Evolutionary conservation across 2,113 vertebrate genomes (phyloP).

Genomic region (Poeciliopsis turrubarensis): DNA sequence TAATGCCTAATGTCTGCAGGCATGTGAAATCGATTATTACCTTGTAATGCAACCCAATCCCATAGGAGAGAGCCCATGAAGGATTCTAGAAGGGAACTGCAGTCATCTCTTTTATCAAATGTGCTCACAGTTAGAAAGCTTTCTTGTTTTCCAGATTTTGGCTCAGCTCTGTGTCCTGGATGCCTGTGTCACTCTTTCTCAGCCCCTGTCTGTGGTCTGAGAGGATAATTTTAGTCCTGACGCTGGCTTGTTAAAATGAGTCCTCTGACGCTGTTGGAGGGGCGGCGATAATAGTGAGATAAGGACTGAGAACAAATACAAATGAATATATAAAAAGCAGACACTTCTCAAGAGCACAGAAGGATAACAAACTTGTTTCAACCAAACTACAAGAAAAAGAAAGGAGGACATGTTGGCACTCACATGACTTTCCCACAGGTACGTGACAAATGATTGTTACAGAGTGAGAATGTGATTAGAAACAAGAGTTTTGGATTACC

Average conservation of each 20-base stretch:
- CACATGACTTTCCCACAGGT: constrained; percentile 51
- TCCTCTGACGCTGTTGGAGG: constrained; percentile 43
- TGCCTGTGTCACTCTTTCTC: constrained; percentile 32
- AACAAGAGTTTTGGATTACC: background rate
- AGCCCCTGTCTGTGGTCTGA: constrained; percentile 5
- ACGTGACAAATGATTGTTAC: constrained; percentile 17
- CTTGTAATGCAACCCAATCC: background rate
- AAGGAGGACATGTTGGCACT: constrained; percentile 41
- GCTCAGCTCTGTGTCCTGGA: constrained; percentile 21
- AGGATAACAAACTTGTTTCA: constrained; percentile 4
- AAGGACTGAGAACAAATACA: constrained; percentile 33
- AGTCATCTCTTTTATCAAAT: constrained; percentile 10
- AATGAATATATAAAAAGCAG: background rate
- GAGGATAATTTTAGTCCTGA: constrained; percentile 63
- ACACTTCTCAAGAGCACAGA: background rate
- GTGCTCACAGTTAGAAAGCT: constrained; percentile 33
- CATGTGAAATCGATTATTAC: constrained; percentile 1
- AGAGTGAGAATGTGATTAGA: background rate
- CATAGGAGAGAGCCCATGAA: no score
- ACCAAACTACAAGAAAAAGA: background rate
- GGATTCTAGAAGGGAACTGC: no score
- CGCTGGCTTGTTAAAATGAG: constrained; percentile 49
- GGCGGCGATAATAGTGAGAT: constrained; percentile 15
- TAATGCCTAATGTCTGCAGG: background rate
- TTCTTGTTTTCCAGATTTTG: constrained; percentile 41